Evolutionary conservation across 2,888 invertebrate species (phyloP).

Genomic region (Hirtodrosophila cameraria): DNA sequence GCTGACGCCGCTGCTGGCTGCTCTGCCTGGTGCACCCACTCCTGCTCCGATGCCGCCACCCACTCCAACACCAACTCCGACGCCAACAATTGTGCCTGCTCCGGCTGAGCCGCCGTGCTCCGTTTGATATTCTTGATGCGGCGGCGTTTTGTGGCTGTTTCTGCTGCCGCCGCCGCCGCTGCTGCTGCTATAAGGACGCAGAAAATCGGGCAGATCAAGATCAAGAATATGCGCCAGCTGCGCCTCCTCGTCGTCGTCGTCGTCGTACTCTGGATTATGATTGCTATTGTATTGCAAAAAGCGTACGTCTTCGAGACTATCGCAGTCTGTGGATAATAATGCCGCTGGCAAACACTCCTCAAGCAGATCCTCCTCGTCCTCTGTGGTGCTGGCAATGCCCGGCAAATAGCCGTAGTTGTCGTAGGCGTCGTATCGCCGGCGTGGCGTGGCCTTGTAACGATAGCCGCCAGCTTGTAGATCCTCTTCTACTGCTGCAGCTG

Average conservation of each 20-base stretch:
- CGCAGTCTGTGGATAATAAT: conserved; percentile 67
- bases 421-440: conserved; percentile 71
- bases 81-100: conserved; percentile 45
- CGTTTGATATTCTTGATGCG: conserved; percentile 73
- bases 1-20: conserved; percentile 13
- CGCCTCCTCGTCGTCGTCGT: conserved; percentile 70
- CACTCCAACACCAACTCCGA: conserved; percentile 21
- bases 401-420: conserved; percentile 75
- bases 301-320: conserved; percentile 69
- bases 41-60: conserved; percentile 32
- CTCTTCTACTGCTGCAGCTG: conserved; percentile 57
- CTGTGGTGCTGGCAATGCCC: conserved; percentile 69
- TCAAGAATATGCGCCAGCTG: conserved; percentile 73
- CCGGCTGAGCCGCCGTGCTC: conserved; percentile 71
- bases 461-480: conserved; percentile 73
- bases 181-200: conserved; percentile 73
- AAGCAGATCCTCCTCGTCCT: conserved; percentile 65
- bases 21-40: background rate
- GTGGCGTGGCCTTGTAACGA: conserved; percentile 69
- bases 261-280: conserved; percentile 52
- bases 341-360: conserved; percentile 69
- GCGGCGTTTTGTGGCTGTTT: conserved; percentile 77
- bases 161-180: conserved; percentile 63
- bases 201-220: conserved; percentile 68
- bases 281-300: conserved; percentile 62